Evolutionary conservation across 1,140 invertebrate genomes (phyloP).

Genomic region (Ectropis grisescens): DNA sequence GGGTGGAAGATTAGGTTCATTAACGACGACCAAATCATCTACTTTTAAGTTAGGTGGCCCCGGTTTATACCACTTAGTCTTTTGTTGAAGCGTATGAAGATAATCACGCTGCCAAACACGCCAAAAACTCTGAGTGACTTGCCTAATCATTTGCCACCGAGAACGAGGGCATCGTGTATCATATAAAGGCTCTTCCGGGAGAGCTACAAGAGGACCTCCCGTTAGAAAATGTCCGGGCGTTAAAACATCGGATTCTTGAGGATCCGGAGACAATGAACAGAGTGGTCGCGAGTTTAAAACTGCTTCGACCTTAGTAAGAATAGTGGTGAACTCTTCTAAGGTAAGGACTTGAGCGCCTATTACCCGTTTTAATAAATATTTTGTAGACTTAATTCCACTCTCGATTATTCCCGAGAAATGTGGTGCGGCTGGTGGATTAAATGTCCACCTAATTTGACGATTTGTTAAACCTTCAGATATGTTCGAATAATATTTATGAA

Average conservation of each 20-base stretch:
- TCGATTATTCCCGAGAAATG: not conserved
- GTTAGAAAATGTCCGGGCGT: slow-evolving; percentile 41
- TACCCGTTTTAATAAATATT: not conserved
- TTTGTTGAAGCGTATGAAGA: slow-evolving; percentile 24
- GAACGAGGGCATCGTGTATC: slow-evolving; percentile 9
- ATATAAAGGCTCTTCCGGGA: slow-evolving; percentile 31
- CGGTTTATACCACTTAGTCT: slow-evolving; percentile 17
- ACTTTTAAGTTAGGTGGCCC: slow-evolving; percentile 6
- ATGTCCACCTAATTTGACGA: not conserved
- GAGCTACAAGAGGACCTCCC: slow-evolving; percentile 20
- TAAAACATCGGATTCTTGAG: slow-evolving; percentile 21
- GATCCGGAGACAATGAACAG: slow-evolving; percentile 13
- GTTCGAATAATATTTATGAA: not conserved
- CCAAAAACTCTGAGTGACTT: slow-evolving; percentile 38
- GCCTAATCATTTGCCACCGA: slow-evolving; percentile 20
- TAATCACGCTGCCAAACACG: slow-evolving; percentile 31
- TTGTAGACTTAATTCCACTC: not conserved
- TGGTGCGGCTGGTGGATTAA: not conserved
- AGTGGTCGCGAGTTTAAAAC: slow-evolving; percentile 37
- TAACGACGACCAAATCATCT: slow-evolving; percentile 20
- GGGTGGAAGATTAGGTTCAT: slow-evolving; percentile 12
- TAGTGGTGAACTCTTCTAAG: slow-evolving; percentile 20
- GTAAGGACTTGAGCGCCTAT: not conserved
- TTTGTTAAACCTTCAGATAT: not conserved
- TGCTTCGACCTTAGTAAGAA: slow-evolving; percentile 29